Conservation (phyloP, 2,113 vertebrate genomes). For the Psettodes erumei region DNA sequence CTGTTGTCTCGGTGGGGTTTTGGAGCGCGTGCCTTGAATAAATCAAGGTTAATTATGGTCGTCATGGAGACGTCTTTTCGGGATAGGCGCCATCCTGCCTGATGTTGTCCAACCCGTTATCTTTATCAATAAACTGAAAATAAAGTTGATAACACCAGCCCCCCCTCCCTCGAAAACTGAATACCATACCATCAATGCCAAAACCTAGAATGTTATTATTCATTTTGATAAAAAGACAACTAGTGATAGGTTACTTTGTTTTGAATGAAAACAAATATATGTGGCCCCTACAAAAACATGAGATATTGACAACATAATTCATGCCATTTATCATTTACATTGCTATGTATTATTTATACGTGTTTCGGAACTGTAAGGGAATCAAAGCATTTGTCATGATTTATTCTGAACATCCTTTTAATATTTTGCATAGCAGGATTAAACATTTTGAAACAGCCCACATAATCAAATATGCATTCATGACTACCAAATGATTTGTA, state of each 20-base stretch:
- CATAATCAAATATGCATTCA: conserved; percentile 55
- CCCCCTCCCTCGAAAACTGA: too few relatives aligned
- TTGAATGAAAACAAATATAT: not conserved
- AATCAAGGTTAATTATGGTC: conserved; percentile 47
- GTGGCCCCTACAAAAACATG: not conserved
- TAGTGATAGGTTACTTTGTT: not conserved
- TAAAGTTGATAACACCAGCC: not conserved
- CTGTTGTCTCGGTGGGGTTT: conserved; percentile 20
- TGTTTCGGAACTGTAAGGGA: not conserved
- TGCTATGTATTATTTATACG: not conserved
- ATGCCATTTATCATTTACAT: not conserved
- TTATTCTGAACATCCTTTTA: conserved; percentile 8
- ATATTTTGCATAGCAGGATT: conserved; percentile 1
- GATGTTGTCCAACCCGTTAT: not conserved
- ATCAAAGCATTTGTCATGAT: not conserved
- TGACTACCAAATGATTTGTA: conserved; percentile 49
- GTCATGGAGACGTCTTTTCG: conserved; percentile 33
- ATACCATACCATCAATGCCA: not conserved
- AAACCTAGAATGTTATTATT: not conserved
- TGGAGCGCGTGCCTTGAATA: conserved; percentile 30
- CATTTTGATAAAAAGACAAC: not conserved
- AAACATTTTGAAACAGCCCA: conserved; percentile 13
- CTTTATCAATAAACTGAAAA: too few relatives aligned
- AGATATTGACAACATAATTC: not conserved
- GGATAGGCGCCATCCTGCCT: too few relatives aligned